phyloP scores from a whole-genome alignment of 2,888 invertebrate species.

The Branchipolynoe longqiensis region DNA sequence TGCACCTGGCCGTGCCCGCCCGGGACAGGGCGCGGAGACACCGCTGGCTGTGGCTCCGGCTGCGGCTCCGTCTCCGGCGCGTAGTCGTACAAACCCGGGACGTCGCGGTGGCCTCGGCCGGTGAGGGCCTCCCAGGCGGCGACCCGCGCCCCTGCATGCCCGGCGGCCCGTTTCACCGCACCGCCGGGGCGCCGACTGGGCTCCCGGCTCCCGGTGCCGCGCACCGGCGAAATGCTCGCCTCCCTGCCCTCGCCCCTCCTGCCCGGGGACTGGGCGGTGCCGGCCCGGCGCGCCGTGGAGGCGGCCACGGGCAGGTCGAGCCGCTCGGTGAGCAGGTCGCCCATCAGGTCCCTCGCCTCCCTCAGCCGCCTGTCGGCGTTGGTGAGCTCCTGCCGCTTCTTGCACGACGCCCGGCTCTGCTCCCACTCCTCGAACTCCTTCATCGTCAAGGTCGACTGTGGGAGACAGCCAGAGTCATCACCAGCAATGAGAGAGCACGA shows the following conservation, averaged over 20 bases:
- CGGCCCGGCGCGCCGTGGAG: background rate
- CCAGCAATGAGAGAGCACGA: no score
- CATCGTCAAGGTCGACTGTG: conserved; percentile 51
- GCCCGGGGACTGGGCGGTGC: background rate
- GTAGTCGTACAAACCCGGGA: background rate
- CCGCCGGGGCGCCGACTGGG: background rate
- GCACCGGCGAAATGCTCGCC: conserved; percentile 1
- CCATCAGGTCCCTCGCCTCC: conserved; percentile 75
- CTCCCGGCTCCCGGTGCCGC: background rate
- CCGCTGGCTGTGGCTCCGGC: background rate
- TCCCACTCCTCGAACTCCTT: conserved; percentile 61
- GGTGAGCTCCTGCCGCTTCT: conserved; percentile 66
- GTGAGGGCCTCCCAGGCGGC: background rate
- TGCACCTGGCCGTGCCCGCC: background rate
- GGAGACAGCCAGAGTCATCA: no score
- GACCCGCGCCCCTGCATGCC: background rate
- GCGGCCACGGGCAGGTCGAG: conserved; percentile 22
- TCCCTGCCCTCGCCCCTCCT: background rate
- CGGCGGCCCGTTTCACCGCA: background rate
- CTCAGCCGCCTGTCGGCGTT: conserved; percentile 71
- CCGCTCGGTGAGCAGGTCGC: conserved; percentile 73
- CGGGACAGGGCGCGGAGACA: background rate
- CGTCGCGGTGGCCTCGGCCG: background rate
- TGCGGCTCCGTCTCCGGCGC: background rate
- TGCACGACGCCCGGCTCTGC: conserved; percentile 64